phyloP scores from a whole-genome alignment of 2,888 invertebrate genomes.

The Brachylomia viminalis region DNA sequence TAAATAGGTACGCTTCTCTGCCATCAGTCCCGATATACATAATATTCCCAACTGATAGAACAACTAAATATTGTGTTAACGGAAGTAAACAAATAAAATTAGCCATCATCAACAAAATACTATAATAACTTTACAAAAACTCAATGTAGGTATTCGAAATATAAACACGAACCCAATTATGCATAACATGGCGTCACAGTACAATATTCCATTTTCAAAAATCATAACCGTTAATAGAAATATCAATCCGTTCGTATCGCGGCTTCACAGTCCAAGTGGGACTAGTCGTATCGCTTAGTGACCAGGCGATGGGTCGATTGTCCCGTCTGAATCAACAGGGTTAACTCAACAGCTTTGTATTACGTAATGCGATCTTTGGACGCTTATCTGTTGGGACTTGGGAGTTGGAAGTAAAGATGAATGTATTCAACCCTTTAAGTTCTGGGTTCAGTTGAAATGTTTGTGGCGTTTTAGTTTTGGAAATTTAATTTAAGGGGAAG shows the following conservation, averaged over 20 bases:
- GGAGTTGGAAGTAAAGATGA: constrained; percentile 45
- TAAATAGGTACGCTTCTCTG: not conserved
- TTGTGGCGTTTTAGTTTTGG: constrained; percentile 33
- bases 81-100: not conserved
- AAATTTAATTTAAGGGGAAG: constrained; percentile 14
- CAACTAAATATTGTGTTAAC: not conserved
- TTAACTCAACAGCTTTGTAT: constrained; percentile 63
- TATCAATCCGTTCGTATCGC: constrained; percentile 60
- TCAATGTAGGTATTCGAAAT: constrained; percentile 7
- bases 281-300: constrained; percentile 63
- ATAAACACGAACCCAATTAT: constrained; percentile 41
- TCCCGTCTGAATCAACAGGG: constrained; percentile 68
- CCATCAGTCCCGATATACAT: no score
- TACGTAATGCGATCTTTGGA: constrained; percentile 56
- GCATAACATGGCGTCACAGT: constrained; percentile 24
- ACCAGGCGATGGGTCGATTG: constrained; percentile 64
- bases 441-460: constrained; percentile 33
- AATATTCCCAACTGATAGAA: not conserved
- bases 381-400: constrained; percentile 48
- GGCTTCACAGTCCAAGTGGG: constrained; percentile 56
- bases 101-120: constrained; percentile 14
- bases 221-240: constrained; percentile 64
- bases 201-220: constrained; percentile 58
- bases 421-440: constrained; percentile 50
- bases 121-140: constrained; percentile 5